Conservation (phyloP, 2,888 invertebrate species). For the Operophtera brumata region DNA sequence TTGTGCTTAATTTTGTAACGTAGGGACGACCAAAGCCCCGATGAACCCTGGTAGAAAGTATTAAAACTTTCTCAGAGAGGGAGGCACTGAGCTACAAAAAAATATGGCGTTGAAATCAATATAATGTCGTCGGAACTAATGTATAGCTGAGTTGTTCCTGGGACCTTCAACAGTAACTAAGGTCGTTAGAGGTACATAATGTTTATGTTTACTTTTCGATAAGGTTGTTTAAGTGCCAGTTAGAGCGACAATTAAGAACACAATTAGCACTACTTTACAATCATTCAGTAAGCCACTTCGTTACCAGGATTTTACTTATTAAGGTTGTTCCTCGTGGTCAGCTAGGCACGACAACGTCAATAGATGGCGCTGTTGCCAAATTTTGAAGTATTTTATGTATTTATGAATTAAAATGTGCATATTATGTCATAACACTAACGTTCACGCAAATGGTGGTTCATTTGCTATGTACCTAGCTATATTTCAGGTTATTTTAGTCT, state of each 20-base stretch:
- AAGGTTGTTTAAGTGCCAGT: constrained; percentile 6
- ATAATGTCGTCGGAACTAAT: constrained; percentile 5
- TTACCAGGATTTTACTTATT: background rate
- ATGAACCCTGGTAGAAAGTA: constrained; percentile 19
- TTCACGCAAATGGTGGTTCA: too few relatives aligned
- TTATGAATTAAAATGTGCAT: too few relatives aligned
- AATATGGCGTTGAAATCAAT: constrained; percentile 29
- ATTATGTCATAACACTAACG: too few relatives aligned
- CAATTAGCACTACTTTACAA: background rate
- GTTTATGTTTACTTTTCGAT: constrained; percentile 17
- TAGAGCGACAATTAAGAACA: background rate
- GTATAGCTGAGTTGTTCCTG: constrained; percentile 10
- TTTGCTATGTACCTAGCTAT: too few relatives aligned
- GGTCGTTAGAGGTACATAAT: constrained; percentile 18
- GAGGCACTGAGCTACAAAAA: constrained; percentile 20
- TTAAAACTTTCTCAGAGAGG: constrained; percentile 23
- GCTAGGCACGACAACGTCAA: too few relatives aligned
- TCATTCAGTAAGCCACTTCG: background rate
- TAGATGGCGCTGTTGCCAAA: too few relatives aligned
- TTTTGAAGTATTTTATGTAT: too few relatives aligned
- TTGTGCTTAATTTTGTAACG: background rate
- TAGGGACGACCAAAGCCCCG: background rate
- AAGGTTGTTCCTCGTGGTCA: too few relatives aligned
- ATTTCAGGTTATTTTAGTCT: too few relatives aligned
- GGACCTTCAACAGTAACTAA: constrained; percentile 24